A percentile compares a stretch with the other conserved stretches of the same genome.
These are phyloP conservation scores for Bradypodion pumilum DNA, from an alignment of 2,797 vertebrate species.

Conservation along the genomic window DNA sequence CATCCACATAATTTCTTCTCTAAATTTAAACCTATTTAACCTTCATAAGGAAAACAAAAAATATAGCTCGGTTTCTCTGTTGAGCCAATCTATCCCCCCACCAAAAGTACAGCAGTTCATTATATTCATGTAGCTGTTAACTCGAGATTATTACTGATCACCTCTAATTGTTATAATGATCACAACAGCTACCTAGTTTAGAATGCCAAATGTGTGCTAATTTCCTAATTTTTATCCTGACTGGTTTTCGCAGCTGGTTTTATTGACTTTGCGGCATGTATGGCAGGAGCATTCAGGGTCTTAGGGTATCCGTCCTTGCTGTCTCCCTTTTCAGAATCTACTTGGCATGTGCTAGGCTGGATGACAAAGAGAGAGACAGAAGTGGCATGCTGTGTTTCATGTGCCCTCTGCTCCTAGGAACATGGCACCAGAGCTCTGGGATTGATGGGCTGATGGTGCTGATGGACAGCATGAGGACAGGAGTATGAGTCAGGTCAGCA, in stretches of 20 bases:
- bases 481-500: slow-evolving; percentile 60
- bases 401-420: slow-evolving; percentile 20
- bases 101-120: background rate
- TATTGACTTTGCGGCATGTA: background rate
- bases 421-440: slow-evolving; percentile 31
- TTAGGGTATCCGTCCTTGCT: background rate
- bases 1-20: background rate
- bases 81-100: background rate
- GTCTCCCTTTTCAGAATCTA: background rate
- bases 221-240: background rate
- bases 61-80: background rate
- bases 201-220: background rate
- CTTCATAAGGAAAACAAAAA: background rate
- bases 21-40: background rate
- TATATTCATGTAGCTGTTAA: background rate
- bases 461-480: slow-evolving; percentile 49
- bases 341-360: slow-evolving; percentile 35
- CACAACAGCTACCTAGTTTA: background rate
- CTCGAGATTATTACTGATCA: background rate
- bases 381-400: background rate
- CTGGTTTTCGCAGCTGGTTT: background rate
- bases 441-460: slow-evolving; percentile 63
- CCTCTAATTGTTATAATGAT: background rate
- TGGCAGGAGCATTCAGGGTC: background rate
- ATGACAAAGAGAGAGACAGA: slow-evolving; percentile 4